phyloP scores from a whole-genome alignment of 2,113 vertebrate genomes.

The Percopsis transmontana region DNA sequence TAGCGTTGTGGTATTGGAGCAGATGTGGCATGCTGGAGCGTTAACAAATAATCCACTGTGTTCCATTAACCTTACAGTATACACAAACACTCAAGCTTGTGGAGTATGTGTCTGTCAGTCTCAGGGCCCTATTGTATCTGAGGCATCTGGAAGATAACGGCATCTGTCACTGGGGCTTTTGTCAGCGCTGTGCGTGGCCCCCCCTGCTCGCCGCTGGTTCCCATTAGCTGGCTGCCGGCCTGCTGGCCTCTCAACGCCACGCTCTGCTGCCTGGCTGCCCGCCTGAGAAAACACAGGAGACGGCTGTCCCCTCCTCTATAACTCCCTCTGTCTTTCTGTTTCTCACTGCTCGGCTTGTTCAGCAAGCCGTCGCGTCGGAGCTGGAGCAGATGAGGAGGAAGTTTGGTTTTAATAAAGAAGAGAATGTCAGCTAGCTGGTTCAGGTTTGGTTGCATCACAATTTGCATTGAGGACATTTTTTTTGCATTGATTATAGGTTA shows the following conservation, averaged over 20 bases:
- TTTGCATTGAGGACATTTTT: neutral
- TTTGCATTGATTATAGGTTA: no score
- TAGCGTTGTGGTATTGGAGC: no score
- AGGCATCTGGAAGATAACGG: constrained; percentile 78
- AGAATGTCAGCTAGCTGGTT: neutral
- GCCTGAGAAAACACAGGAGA: constrained; percentile 65
- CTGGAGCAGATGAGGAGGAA: neutral
- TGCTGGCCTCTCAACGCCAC: constrained; percentile 64
- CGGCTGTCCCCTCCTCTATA: constrained; percentile 59
- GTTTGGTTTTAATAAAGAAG: neutral
- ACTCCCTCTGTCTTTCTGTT: constrained; percentile 44
- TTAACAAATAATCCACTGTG: constrained; percentile 67
- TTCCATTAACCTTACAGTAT: constrained; percentile 70
- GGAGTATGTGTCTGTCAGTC: constrained; percentile 36
- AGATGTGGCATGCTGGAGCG: no score
- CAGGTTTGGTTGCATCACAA: neutral
- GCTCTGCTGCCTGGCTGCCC: constrained; percentile 65
- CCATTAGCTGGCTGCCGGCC: constrained; percentile 71
- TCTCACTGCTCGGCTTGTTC: constrained; percentile 11
- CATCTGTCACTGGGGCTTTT: constrained; percentile 77
- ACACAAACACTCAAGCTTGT: constrained; percentile 15
- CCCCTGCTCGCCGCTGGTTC: constrained; percentile 64
- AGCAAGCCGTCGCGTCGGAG: no score
- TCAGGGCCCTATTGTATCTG: constrained; percentile 68
- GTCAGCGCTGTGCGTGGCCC: constrained; percentile 59